These are phyloP conservation scores for Cryptotis parvus DNA, from an alignment of 2,113 vertebrate species.

Conservation along the genomic window DNA sequence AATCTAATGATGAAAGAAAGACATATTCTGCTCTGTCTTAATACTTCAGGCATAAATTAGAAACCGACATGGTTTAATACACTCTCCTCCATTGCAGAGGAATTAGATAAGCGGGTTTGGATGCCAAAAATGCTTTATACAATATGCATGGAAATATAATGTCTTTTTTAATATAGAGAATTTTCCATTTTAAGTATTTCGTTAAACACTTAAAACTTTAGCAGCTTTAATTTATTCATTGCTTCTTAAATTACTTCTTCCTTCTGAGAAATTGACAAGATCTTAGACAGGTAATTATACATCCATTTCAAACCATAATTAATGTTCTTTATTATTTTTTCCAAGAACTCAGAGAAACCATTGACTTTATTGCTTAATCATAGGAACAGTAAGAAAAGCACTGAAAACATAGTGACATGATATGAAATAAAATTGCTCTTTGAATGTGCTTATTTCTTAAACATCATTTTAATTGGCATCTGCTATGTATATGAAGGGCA, in stretches of 20 bases:
- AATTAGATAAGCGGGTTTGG: neutral
- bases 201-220: neutral
- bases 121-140: neutral
- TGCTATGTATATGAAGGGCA: slow-evolving; percentile 15
- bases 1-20: neutral
- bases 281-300: neutral
- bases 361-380: neutral
- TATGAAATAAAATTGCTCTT: slow-evolving; percentile 54
- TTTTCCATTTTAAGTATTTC: neutral
- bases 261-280: neutral
- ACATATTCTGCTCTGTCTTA: neutral
- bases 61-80: neutral
- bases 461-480: slow-evolving; percentile 24
- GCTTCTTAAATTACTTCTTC: neutral
- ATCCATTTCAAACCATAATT: slow-evolving; percentile 48
- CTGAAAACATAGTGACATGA: slow-evolving; percentile 9
- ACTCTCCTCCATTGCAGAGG: rapidly evolving
- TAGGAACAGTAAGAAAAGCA: slow-evolving; percentile 40
- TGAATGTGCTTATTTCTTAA: slow-evolving; percentile 37
- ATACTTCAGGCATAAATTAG: neutral
- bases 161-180: neutral
- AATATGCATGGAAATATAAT: neutral
- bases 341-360: neutral
- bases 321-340: slow-evolving; percentile 53
- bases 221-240: neutral